Percentiles rank a stretch among this genome's conserved stretches.
Evolutionary conservation across 2,797 vertebrate species (phyloP).

Genomic region (Chelonia mydas): DNA sequence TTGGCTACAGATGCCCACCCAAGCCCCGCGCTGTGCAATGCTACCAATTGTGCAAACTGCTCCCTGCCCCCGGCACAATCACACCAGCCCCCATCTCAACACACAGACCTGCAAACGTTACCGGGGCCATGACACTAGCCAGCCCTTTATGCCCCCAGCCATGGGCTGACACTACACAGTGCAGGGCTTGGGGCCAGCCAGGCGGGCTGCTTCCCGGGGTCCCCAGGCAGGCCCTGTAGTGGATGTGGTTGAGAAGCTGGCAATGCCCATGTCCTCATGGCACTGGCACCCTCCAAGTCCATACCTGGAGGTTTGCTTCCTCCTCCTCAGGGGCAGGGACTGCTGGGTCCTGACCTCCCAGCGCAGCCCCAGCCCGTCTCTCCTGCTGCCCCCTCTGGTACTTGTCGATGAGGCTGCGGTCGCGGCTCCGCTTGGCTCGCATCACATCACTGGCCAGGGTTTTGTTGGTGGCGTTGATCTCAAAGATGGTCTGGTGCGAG

Average conservation of each 20-base stretch:
- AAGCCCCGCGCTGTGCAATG: neutral
- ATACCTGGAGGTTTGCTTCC: constrained; percentile 43
- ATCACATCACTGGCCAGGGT: constrained; percentile 90
- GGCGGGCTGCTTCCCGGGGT: neutral
- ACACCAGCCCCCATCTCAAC: too few species aligned
- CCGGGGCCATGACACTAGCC: too few species aligned
- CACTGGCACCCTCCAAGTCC: neutral
- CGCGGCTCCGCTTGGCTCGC: constrained; percentile 88
- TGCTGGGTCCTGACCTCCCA: neutral
- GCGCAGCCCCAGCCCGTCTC: constrained; percentile 56
- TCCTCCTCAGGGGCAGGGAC: rapidly evolving
- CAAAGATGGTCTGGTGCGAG: constrained; percentile 91
- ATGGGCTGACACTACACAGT: neutral
- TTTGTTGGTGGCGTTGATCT: constrained; percentile 92
- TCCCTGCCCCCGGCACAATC: neutral
- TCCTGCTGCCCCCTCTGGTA: constrained; percentile 84
- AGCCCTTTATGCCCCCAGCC: rapidly evolving
- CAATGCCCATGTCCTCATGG: neutral
- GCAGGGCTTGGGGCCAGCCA: rapidly evolving
- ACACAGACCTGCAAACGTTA: neutral
- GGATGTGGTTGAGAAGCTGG: neutral
- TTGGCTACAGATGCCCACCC: neutral
- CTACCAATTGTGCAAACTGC: neutral
- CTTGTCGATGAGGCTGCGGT: constrained; percentile 84
- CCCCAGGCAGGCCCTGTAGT: neutral